Percentiles rank a stretch among this genome's conserved stretches.
These are phyloP conservation scores for Cotesia glomerata DNA, from an alignment of 1,140 invertebrate genomes.

Conservation along the genomic window DNA sequence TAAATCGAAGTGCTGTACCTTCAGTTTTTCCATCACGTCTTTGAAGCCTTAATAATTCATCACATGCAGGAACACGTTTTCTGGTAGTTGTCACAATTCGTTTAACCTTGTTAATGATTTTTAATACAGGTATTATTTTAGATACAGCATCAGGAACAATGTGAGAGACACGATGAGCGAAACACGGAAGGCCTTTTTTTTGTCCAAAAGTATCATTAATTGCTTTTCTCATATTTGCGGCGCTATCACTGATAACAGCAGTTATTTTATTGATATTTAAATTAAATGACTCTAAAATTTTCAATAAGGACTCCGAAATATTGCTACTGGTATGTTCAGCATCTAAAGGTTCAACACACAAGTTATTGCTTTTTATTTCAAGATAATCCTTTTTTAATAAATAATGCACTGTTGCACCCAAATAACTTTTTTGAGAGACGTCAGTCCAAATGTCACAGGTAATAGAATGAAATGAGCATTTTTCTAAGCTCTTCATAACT, in stretches of 20 bases:
- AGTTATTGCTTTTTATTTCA: constrained; percentile 8
- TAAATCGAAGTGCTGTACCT: constrained; percentile 34
- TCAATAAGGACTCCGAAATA: background rate
- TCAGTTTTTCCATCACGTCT: constrained; percentile 30
- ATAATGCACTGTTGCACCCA: constrained; percentile 31
- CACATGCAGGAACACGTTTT: constrained; percentile 22
- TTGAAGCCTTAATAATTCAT: constrained; percentile 32
- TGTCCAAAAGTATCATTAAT: constrained; percentile 6
- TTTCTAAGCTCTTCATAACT: background rate
- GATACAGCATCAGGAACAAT: constrained; percentile 17
- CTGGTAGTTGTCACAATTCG: constrained; percentile 28
- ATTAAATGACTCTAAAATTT: constrained; percentile 5
- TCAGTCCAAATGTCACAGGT: constrained; percentile 34
- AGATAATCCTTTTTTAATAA: constrained; percentile 5
- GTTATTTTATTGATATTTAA: constrained; percentile 10
- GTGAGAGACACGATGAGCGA: constrained; percentile 21
- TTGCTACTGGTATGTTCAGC: constrained; percentile 16
- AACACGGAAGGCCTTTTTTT: constrained; percentile 15
- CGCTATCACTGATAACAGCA: constrained; percentile 12
- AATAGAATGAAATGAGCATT: constrained; percentile 14
- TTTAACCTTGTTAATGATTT: constrained; percentile 29
- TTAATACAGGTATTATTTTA: background rate
- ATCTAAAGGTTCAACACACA: constrained; percentile 19
- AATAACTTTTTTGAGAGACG: constrained; percentile 23
- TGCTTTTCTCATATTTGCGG: constrained; percentile 17